A percentile compares a stretch with the other conserved stretches of the same genome.
Evolutionary conservation across 23 tunicate genomes (phyloP).

Genomic region (Styela clava): DNA sequence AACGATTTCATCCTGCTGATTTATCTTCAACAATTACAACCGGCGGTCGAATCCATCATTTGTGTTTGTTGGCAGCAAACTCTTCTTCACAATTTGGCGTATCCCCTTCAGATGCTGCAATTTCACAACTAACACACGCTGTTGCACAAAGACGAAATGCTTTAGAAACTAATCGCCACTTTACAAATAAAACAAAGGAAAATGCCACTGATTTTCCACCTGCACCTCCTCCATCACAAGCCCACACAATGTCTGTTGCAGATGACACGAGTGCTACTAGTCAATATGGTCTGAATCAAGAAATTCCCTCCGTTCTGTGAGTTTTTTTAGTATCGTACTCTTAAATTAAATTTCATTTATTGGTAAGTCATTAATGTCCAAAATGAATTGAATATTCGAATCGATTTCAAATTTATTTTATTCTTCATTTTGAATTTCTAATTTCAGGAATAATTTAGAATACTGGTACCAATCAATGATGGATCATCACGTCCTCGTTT

Average conservation of each 20-base stretch:
- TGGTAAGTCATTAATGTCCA: too few relatives aligned
- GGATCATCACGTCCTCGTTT: too few relatives aligned
- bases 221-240: constrained; percentile 28
- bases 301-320: constrained; percentile 13
- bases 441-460: too few relatives aligned
- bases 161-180: not conserved
- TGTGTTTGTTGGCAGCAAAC: constrained; percentile 69
- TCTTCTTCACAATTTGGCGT: constrained; percentile 34
- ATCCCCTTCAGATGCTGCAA: constrained; percentile 40
- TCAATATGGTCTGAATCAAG: not conserved
- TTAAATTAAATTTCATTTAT: too few relatives aligned
- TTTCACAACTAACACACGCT: constrained; percentile 39
- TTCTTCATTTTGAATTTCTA: too few relatives aligned
- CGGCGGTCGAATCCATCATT: constrained; percentile 67
- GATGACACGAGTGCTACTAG: constrained; percentile 1
- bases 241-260: constrained; percentile 2
- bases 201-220: constrained; percentile 6
- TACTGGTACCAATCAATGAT: too few relatives aligned
- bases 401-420: too few relatives aligned
- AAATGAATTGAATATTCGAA: too few relatives aligned
- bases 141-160: constrained; percentile 1
- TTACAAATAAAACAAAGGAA: not conserved
- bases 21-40: constrained; percentile 20
- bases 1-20: constrained; percentile 11
- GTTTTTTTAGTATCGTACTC: too few relatives aligned